Evolutionary conservation across 2,888 invertebrate genomes (phyloP).

Genomic region (Drosophila flavopinicola): DNA sequence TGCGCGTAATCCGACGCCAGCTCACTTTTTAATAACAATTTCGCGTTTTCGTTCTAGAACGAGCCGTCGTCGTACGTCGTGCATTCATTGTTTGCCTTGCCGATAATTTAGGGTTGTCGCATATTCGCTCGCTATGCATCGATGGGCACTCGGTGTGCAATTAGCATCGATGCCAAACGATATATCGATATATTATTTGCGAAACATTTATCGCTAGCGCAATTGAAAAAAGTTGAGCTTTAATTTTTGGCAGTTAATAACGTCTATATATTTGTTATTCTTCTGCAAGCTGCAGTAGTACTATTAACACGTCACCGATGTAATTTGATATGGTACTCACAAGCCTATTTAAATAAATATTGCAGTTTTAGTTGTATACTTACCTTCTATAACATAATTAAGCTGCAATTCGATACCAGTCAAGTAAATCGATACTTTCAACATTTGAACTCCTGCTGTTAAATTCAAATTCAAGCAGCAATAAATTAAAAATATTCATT

Average conservation of each 20-base stretch:
- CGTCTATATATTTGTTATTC: background rate
- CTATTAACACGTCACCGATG: no score
- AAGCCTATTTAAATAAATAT: no score
- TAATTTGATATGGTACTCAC: no score
- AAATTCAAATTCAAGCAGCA: background rate
- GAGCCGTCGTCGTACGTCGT: slow-evolving; percentile 54
- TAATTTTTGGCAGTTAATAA: background rate
- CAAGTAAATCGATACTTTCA: background rate
- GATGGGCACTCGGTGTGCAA: slow-evolving; percentile 1
- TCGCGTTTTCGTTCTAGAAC: slow-evolving; percentile 63
- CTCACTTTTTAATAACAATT: slow-evolving; percentile 59
- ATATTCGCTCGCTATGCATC: slow-evolving; percentile 13
- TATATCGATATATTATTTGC: slow-evolving; percentile 23
- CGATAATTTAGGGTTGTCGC: slow-evolving; percentile 53
- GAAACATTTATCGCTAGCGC: background rate
- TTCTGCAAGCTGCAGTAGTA: background rate
- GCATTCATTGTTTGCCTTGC: slow-evolving; percentile 62
- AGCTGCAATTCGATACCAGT: background rate
- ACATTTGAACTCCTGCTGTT: background rate
- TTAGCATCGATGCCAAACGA: background rate
- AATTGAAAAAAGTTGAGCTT: background rate
- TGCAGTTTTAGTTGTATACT: no score
- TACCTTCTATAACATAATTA: background rate
- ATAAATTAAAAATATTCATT: background rate
- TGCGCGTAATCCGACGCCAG: slow-evolving; percentile 31